Evolutionary conservation across 2,113 vertebrate genomes (phyloP), one percentile per base, ranked within the genome.

Genomic region (Rostratula benghalensis): DNA sequence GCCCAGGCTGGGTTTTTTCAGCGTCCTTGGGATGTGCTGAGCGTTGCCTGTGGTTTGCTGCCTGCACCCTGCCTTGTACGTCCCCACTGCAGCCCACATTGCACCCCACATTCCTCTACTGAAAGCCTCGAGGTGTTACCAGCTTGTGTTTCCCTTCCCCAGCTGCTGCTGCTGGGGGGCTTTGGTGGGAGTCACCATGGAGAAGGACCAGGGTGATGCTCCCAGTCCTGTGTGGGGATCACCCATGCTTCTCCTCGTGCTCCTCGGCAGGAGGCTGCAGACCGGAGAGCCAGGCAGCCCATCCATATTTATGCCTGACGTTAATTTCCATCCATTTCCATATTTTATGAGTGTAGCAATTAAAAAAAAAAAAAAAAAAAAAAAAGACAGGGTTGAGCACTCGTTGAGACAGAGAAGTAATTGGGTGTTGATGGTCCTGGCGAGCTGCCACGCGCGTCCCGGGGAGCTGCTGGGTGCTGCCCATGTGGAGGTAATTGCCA

Each of bases 281-380:
- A 45, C 11, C 1, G 0, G 20, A 46, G 63, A 83, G 48, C 59
- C 33, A 3, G 19, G 37, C 85, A 57, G 75, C 45, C 59, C 85
- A 51, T 90, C 83, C 76, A 8, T 80, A 71, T 81, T 86, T 74
- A 92, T 61, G 43, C 63, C 82, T 77, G 82, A 28, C 45, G 13
- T 74, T 91, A 28, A 82, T 83, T 93, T 89, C 91, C 81, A 71
- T 63, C 35, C 28, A 50, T 92, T 86, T 83, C 79, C 80, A 74
- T 94, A 59, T 77, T 90, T 91, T 50, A 94, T 74, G 90, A 80
- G 82, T 11, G 0, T 46, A 56, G 61, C 93, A 74, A 95, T 88
- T 18, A 68, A 50, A 63, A 16, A 23, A 61, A 63, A 22, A 67
- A 63, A 68, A 50, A 63, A 16, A 23, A 61, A 63, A 22, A 67